Conservation (phyloP, 2,888 invertebrate genomes). For the Lithophane semibrunnea region DNA sequence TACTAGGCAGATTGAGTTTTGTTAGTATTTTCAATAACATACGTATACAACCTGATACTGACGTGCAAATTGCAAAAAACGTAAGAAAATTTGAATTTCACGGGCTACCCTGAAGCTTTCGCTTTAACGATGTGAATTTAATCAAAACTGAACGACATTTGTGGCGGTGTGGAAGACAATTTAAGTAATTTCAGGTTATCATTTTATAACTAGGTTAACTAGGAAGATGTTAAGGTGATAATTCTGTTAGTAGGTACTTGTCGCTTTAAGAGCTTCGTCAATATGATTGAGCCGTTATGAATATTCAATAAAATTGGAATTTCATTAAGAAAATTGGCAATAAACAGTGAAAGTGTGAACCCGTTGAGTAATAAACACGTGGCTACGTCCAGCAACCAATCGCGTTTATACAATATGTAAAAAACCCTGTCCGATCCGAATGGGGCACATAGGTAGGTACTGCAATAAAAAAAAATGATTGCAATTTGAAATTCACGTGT, state of each 20-base stretch:
- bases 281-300: background rate
- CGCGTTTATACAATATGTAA: constrained; percentile 2
- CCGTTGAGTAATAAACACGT: constrained; percentile 33
- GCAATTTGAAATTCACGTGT: too few relatives aligned
- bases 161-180: background rate
- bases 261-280: background rate
- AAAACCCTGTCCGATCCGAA: too few relatives aligned
- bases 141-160: background rate
- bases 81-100: too few relatives aligned
- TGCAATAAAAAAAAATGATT: too few relatives aligned
- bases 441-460: too few relatives aligned
- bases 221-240: background rate
- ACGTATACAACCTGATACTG: too few relatives aligned
- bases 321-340: constrained; percentile 29
- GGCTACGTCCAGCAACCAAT: constrained; percentile 18
- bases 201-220: background rate
- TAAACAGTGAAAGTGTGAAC: constrained; percentile 27
- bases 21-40: too few relatives aligned
- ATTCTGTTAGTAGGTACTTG: constrained; percentile 4
- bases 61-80: too few relatives aligned
- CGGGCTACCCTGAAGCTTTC: too few relatives aligned
- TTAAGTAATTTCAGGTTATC: background rate
- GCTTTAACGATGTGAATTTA: background rate
- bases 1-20: too few relatives aligned
- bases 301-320: constrained; percentile 36